Conservation (phyloP, 1,140 invertebrate genomes). For the Drosophila ohnishii region DNA sequence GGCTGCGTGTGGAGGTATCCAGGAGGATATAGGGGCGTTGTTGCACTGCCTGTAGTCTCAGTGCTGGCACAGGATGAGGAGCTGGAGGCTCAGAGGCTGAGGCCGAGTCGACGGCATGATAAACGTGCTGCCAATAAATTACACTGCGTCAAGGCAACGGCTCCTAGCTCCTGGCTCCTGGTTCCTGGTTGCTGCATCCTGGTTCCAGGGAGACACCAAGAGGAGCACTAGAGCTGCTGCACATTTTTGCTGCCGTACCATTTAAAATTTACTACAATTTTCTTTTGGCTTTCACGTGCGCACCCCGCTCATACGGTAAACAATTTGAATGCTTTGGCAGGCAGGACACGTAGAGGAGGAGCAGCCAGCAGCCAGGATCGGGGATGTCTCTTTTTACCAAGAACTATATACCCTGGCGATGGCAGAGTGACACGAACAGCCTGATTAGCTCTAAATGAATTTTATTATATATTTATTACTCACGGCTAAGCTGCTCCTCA, state of each 20-base stretch:
- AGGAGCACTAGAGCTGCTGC: conserved; percentile 43
- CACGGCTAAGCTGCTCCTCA: background rate
- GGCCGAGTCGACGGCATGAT: conserved; percentile 73
- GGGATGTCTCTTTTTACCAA: conserved; percentile 34
- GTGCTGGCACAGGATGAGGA: conserved; percentile 10
- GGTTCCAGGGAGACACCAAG: background rate
- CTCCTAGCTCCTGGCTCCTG: conserved; percentile 29
- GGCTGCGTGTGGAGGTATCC: conserved; percentile 4
- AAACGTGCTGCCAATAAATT: conserved; percentile 82
- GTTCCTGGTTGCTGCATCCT: conserved; percentile 12
- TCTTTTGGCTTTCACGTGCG: conserved; percentile 77
- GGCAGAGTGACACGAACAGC: conserved; percentile 39
- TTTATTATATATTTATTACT: background rate
- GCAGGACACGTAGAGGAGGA: conserved; percentile 67
- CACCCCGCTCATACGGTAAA: conserved; percentile 75
- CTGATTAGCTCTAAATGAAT: background rate
- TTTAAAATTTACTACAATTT: conserved; percentile 82
- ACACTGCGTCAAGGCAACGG: conserved; percentile 75
- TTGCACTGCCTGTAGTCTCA: conserved; percentile 23
- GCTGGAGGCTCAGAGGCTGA: conserved; percentile 9
- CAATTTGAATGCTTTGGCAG: conserved; percentile 80
- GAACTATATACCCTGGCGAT: conserved; percentile 28
- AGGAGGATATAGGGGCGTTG: background rate
- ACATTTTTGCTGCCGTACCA: conserved; percentile 78
- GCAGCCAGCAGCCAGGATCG: conserved; percentile 26